Evolutionary conservation across 2,113 vertebrate genomes (phyloP).

Genomic region (Sterrhoptilus dennistouni): DNA sequence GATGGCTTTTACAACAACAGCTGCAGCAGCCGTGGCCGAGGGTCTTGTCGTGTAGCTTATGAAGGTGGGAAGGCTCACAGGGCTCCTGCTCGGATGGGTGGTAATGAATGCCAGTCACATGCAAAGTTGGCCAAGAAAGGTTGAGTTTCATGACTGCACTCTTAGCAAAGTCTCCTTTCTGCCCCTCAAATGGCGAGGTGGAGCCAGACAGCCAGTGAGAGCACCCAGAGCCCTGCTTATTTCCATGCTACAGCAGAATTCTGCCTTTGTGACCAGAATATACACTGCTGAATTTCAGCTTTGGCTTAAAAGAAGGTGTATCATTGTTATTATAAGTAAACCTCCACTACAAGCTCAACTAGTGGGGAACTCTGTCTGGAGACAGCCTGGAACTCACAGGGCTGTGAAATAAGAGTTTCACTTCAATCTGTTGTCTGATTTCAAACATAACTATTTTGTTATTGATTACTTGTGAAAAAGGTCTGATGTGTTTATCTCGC

Average conservation of each 20-base stretch:
- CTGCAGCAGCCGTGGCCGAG: rapidly evolving
- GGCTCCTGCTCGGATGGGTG: neutral
- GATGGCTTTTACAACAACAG: neutral
- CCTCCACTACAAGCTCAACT: neutral
- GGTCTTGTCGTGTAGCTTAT: neutral
- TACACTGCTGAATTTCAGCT: neutral
- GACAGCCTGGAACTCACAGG: neutral
- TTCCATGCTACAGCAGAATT: neutral
- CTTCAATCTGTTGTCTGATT: neutral
- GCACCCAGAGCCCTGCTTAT: neutral
- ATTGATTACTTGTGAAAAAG: neutral
- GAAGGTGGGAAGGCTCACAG: neutral
- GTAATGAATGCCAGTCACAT: neutral
- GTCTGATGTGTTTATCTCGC: neutral
- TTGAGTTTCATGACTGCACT: neutral
- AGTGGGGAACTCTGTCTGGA: rapidly evolving
- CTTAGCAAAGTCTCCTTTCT: neutral
- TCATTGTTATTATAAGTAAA: neutral
- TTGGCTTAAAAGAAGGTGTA: neutral
- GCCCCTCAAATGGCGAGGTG: neutral
- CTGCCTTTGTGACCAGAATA: neutral
- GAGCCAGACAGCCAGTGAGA: rapidly evolving
- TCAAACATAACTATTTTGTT: neutral
- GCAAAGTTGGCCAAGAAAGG: neutral
- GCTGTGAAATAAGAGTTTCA: neutral